Percentiles rank a stretch among this genome's conserved stretches.
Evolutionary conservation across 2,797 vertebrate species (phyloP).

Genomic region (Phataginus tetradactyla): DNA sequence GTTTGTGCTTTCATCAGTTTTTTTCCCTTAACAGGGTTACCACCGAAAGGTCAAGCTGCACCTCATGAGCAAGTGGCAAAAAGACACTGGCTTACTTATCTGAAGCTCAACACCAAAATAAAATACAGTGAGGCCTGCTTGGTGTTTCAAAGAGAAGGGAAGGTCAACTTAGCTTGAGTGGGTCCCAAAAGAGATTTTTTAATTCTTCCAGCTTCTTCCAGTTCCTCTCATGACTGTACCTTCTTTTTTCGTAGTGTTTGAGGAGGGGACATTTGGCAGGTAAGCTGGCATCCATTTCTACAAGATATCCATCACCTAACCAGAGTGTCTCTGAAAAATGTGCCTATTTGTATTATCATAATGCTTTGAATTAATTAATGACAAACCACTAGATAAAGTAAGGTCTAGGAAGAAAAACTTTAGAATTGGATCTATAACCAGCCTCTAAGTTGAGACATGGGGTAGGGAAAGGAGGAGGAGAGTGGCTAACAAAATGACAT

Average conservation of each 20-base stretch:
- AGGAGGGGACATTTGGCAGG: background rate
- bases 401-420: background rate
- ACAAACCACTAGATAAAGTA: background rate
- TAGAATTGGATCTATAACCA: background rate
- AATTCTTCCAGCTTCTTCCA: background rate
- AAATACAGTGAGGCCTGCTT: background rate
- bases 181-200: background rate
- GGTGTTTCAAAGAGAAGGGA: background rate
- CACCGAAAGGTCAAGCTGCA: conserved; percentile 20
- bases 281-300: background rate
- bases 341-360: background rate
- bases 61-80: background rate
- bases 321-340: background rate
- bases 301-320: too few relatives aligned
- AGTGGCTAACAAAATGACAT: background rate
- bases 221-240: background rate
- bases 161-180: background rate
- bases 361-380: background rate
- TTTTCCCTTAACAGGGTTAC: background rate
- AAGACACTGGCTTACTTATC: background rate
- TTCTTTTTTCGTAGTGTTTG: background rate
- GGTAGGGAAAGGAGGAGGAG: background rate
- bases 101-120: background rate
- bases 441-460: background rate
- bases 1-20: background rate